Evolutionary conservation across 2,797 vertebrate species (phyloP).

Genomic region (Tragopan temminckii): DNA sequence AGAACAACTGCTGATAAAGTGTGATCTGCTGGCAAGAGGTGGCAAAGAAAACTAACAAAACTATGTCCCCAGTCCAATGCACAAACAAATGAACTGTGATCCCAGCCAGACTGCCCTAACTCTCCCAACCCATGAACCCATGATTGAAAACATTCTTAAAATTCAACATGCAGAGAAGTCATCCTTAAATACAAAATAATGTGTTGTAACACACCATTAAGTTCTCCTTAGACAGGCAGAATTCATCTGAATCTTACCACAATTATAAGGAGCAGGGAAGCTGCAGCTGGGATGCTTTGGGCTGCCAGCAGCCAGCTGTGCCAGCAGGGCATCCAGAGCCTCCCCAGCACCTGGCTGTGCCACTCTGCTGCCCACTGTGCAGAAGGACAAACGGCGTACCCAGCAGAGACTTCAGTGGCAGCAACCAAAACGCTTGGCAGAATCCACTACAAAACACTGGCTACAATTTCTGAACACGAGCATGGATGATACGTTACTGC

Average conservation of each 20-base stretch:
- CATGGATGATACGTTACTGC: background rate
- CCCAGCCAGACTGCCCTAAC: background rate
- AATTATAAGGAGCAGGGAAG: background rate
- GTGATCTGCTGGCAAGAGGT: background rate
- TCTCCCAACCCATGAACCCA: constrained; percentile 1
- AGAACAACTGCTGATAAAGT: background rate
- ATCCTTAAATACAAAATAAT: constrained; percentile 30
- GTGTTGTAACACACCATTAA: constrained; percentile 24
- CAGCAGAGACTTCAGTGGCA: background rate
- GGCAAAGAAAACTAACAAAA: background rate
- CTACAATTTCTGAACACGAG: background rate
- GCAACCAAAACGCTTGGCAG: background rate
- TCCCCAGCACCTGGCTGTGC: background rate
- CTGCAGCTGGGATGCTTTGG: background rate
- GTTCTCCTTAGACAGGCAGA: constrained; percentile 33
- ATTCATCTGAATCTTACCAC: constrained; percentile 17
- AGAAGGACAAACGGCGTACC: background rate
- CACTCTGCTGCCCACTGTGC: background rate
- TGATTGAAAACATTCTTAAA: constrained; percentile 38
- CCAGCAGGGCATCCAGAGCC: background rate
- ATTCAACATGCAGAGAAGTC: constrained; percentile 45
- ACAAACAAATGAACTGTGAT: background rate
- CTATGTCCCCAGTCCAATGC: background rate
- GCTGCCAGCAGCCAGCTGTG: background rate
- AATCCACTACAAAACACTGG: background rate